Percentiles rank a stretch among this genome's conserved stretches.
Conservation (phyloP, 2,888 invertebrate genomes). For the Pyrrhia umbra region DNA sequence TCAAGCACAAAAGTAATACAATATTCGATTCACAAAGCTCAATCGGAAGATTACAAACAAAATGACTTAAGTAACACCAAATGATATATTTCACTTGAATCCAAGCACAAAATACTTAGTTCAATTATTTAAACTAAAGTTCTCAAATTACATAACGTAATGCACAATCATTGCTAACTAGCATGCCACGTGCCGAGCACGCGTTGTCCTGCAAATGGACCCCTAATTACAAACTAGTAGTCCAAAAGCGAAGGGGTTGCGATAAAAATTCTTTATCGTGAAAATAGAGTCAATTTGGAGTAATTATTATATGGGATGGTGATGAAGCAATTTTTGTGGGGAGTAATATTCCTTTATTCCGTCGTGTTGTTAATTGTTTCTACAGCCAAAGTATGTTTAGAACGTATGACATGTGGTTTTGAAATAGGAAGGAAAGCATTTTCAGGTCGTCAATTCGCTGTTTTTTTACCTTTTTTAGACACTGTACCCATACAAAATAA, state of each 20-base stretch:
- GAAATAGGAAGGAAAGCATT: too few species aligned
- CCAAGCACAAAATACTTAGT: conserved; percentile 2
- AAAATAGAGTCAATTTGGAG: conserved; percentile 29
- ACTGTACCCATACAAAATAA: too few species aligned
- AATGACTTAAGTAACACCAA: not conserved
- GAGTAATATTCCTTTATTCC: not conserved
- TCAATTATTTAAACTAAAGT: conserved; percentile 33
- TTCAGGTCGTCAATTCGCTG: too few species aligned
- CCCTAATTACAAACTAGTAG: conserved; percentile 49
- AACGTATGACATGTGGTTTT: too few species aligned
- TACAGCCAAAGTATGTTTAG: not conserved
- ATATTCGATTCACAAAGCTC: too few species aligned
- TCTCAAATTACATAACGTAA: conserved; percentile 33
- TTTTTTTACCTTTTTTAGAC: too few species aligned
- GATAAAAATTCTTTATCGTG: conserved; percentile 13
- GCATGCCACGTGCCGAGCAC: conserved; percentile 64
- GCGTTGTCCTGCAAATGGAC: conserved; percentile 53
- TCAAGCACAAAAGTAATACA: too few species aligned
- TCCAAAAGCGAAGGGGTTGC: conserved; percentile 41
- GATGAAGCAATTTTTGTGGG: conserved; percentile 1
- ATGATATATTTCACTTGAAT: not conserved
- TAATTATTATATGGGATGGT: conserved; percentile 13
- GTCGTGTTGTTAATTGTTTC: not conserved
- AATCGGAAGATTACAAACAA: not conserved
- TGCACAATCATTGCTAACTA: conserved; percentile 62